Evolutionary conservation across 1,140 invertebrate species (phyloP), one percentile per base, ranked within the genome.

Genomic region (Drosophila truncata): DNA sequence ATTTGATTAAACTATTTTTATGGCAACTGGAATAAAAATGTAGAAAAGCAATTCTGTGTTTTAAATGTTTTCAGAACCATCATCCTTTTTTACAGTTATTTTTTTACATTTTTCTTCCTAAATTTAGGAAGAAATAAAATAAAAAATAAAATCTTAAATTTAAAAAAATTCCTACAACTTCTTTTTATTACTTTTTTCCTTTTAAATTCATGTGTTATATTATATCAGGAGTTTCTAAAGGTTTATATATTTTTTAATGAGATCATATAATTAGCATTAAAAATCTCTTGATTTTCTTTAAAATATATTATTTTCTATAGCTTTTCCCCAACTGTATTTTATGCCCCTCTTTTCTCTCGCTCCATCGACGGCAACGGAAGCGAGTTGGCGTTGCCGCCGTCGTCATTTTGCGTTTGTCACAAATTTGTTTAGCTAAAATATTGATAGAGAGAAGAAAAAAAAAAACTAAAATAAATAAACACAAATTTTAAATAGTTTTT

Each of bases 361-460:
- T 35, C 25, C 44, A 39, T 20, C 33, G 52, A 33, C 29, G 61
- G 37, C 69, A 58, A 66, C 82, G 82, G 82, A 85, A 85, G 75
- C 78, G 81, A 74, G 73, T 84, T 85, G 84, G 81, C 78, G 76
- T 80, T 62, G 58, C 62, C 61, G 58, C 62, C 69, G 61, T 47
- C 59, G 55, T 59, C 76, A 67, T 71, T 58, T 69, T 81, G 82
- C 72, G 60, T 73, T 80, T 85, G 73, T 70, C 79, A 78, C 57
- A 78, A 80, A 81, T 82, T 83, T 77, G 74, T 86, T 86, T 73
- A 60, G 64, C 47, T 76, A 75, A 79, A 71, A 65, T 82, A 73
- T 87, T 88, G 76, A 79, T 76, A 66, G 47, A 54, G 73, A 75
- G 42, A 31, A 42, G 27, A 25, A 27, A 58, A 31, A 37, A 54